Evolutionary conservation across 2,797 vertebrate genomes (phyloP), one percentile per base, ranked within the genome.

Genomic region (Kryptopterus vitreolus): DNA sequence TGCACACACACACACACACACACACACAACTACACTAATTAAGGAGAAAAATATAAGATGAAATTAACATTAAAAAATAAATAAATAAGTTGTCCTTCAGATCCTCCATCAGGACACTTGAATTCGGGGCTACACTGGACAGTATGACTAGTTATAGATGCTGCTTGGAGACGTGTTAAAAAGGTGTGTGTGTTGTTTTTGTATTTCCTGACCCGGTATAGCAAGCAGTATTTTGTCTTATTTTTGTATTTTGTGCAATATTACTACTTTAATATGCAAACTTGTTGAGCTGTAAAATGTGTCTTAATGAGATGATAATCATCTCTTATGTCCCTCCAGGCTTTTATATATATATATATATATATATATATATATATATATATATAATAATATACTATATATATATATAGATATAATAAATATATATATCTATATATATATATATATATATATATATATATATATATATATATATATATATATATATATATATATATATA

Each of bases 231-330:
- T 96, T 97, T 94, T 92, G 88, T 94, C 88, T 91, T 83, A 83
- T 96, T 94, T 96, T 96, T 96, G 92, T 95, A 96, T 94, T 89
- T 94, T 92, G 96, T 97, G 96, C 96, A 98, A 96, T 96, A 97
- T 92, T 87, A 94, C 92, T 90, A 91, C 89, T 91, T 92, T 92
- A 92, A 92, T 96, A 96, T 95, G 95, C 95, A 96, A 95, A 46
- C 91, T 92, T 79, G 84, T 79, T 88, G 83, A 91, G 90, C 79
- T 83, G 86, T 90, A 83, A 16, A 29, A 88, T 65, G 87, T 91
- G 86, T 92, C 90, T 91, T 87, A 85, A 88, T 90, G 88, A 86
- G 90, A 92, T 24, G 80, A 82, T 68, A 87, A 68, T 81, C 68
- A 76, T 80, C 58, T 83, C 59, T 31, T 20, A 57, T 52, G 68